Evolutionary conservation across 2,113 vertebrate species (phyloP).

Genomic region (Psettodes erumei): DNA sequence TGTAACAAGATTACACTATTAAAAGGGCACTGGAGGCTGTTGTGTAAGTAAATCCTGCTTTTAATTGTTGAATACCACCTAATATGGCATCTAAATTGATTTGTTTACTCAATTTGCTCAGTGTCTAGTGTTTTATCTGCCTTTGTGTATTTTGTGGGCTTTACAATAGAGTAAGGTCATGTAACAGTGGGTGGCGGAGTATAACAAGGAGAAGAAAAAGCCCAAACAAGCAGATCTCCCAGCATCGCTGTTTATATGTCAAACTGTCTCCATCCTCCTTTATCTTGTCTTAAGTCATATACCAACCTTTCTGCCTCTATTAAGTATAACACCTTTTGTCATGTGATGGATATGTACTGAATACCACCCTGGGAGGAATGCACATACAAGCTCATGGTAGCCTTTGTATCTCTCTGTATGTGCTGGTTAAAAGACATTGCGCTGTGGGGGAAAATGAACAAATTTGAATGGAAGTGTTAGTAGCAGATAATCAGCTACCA

Average conservation of each 20-base stretch:
- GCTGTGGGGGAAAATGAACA: not conserved
- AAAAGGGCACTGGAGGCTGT: not conserved
- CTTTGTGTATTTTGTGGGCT: not conserved
- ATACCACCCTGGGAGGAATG: not conserved
- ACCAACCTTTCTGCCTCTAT: not conserved
- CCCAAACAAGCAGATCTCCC: not conserved
- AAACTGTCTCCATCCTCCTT: not conserved
- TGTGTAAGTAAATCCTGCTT: not conserved
- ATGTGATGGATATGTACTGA: not conserved
- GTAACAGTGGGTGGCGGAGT: not conserved
- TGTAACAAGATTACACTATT: not conserved
- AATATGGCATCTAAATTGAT: not conserved
- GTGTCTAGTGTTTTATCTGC: not conserved
- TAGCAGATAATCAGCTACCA: too few relatives aligned
- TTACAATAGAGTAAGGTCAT: not conserved
- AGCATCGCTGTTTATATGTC: not conserved
- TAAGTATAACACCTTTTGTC: not conserved
- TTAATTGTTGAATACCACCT: not conserved
- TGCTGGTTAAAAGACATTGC: not conserved
- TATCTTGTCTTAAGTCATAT: not conserved
- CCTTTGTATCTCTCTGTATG: not conserved
- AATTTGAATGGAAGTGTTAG: not conserved
- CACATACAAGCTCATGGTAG: not conserved
- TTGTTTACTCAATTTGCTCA: not conserved
- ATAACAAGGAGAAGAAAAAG: not conserved